Percentiles rank a stretch among this genome's conserved stretches.
Conservation (phyloP, 2,113 vertebrate genomes). For the Gnathonemus echidnorhynchus region DNA sequence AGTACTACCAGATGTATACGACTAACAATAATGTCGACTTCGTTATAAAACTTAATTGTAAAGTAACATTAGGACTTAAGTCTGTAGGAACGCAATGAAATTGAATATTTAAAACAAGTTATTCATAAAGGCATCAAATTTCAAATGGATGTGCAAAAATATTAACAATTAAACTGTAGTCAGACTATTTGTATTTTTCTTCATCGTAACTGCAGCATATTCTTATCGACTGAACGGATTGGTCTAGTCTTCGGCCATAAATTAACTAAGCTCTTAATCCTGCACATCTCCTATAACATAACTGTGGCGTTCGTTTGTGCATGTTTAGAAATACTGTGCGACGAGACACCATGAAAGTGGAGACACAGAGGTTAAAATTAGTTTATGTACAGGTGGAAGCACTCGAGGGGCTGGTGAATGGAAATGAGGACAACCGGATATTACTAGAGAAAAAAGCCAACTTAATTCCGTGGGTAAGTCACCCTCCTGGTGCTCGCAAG, state of each 20-base stretch:
- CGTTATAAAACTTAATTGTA: neutral
- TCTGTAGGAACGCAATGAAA: neutral
- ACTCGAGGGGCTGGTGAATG: slow-evolving; percentile 42
- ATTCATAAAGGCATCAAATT: neutral
- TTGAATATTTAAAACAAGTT: neutral
- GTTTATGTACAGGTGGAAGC: slow-evolving; percentile 38
- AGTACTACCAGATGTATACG: neutral
- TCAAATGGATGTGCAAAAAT: neutral
- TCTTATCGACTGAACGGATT: neutral
- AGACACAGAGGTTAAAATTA: neutral
- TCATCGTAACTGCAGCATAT: neutral
- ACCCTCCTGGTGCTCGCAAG: neutral
- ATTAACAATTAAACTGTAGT: neutral
- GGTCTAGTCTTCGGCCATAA: neutral
- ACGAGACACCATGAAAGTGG: neutral
- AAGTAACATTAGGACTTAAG: neutral
- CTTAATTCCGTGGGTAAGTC: slow-evolving; percentile 63
- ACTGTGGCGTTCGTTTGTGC: neutral
- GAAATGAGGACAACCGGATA: slow-evolving; percentile 32
- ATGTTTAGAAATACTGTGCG: neutral
- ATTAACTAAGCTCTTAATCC: neutral
- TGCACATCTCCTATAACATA: neutral
- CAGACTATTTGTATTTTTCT: neutral
- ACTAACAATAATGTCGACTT: neutral
- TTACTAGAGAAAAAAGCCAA: slow-evolving; percentile 65